These are phyloP conservation scores for Salmo trutta DNA, from an alignment of 2,797 vertebrate genomes.

Conservation along the genomic window DNA sequence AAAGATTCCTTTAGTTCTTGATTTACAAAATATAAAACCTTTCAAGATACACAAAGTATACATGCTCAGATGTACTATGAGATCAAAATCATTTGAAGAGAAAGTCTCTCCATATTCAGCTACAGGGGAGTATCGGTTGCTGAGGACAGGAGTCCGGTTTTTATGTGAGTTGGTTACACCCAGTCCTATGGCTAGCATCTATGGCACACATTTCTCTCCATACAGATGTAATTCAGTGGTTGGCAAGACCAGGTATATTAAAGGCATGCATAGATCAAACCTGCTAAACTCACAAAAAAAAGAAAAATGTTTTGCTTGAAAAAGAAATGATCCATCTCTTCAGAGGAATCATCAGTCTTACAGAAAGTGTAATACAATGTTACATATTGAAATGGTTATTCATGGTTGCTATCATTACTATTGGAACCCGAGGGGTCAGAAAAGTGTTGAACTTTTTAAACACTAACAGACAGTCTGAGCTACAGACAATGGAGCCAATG, in stretches of 20 bases:
- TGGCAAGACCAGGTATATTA: conserved; percentile 52
- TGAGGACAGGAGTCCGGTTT: neutral
- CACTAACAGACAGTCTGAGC: conserved; percentile 26
- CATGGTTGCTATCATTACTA: conserved; percentile 11
- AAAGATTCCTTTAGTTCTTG: conserved; percentile 24
- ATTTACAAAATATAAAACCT: neutral
- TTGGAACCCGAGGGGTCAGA: conserved; percentile 28
- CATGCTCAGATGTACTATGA: conserved; percentile 11
- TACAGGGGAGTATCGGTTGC: neutral
- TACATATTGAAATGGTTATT: neutral
- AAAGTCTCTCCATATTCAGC: conserved; percentile 18
- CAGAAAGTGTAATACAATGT: neutral
- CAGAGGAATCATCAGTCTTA: conserved; percentile 5
- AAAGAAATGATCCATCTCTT: conserved; percentile 1
- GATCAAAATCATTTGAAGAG: conserved; percentile 11
- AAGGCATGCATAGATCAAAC: conserved; percentile 74
- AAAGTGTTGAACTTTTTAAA: neutral
- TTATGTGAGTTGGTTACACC: conserved; percentile 40
- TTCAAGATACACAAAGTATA: conserved; percentile 15
- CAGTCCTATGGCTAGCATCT: conserved; percentile 64
- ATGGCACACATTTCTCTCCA: conserved; percentile 53
- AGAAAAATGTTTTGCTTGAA: conserved; percentile 7
- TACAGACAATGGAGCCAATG: conserved; percentile 17
- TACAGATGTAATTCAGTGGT: conserved; percentile 60
- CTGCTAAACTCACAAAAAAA: conserved; percentile 66